Evolutionary conservation across 2,113 vertebrate species (phyloP), one percentile per base, ranked within the genome.

Genomic region (Suncus etruscus): DNA sequence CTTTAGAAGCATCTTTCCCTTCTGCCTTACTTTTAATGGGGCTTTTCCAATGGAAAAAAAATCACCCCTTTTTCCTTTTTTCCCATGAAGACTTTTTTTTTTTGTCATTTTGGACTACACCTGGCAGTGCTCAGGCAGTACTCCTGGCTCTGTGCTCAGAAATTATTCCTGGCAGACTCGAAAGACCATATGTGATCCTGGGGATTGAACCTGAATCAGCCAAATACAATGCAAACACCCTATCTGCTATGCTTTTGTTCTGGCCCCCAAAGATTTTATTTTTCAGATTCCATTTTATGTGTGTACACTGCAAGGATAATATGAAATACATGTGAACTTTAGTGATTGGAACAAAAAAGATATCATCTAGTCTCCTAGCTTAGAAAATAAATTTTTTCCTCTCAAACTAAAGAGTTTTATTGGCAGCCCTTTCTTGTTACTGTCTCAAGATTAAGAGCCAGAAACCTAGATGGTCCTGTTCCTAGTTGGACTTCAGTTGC

Each of bases 311-410:
- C 15, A 89, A 92, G 10, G 22, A 80, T 39, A 63, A 90, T 92
- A n/a, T 80, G 94, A 58, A 94, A 88, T 87, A 39, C 32, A 45
- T 72, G 31, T 61, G 15, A 74, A 77, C 65, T 70, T 54, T 83
- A n/a, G 68, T 87, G 66, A 50, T 27, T 89, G 25, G 45, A 31
- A 32, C 51, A 54, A 82, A 72, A 18, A 14, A 25, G 1, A 39
- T 63, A 9, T 8, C 8, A 22, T 73, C 16, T 83, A 61, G 11
- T 75, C 25, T 88, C 51, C 22, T 77, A 6, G 22, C 48, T 58
- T 65, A 7, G 70, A 1, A 32, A 76, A n/a, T n/a, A 54, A 70
- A 90, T 51, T 83, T 70, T 45, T n/a, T 73, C 74, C 80, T 69
- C 22, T 82, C 39, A 75, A 22, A 68, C 32, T 63, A 69, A 24